These are phyloP conservation scores for Pachyseris speciosa DNA, from an alignment of 64 coral and sea anemone genomes.

Conservation along the genomic window DNA sequence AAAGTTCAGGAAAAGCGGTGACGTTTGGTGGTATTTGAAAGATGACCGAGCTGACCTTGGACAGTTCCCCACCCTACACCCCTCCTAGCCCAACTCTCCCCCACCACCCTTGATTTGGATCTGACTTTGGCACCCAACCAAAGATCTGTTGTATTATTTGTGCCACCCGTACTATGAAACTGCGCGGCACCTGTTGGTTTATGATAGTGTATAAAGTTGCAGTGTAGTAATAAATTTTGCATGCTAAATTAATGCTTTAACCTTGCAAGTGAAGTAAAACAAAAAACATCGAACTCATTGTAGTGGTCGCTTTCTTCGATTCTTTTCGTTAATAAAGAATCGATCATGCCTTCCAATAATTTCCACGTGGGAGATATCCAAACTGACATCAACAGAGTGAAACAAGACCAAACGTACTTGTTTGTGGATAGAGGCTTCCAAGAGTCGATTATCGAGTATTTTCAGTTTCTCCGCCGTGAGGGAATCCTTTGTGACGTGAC, in stretches of 20 bases:
- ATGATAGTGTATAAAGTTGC: too few species aligned
- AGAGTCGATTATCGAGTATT: conserved; percentile 62
- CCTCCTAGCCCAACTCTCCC: background rate
- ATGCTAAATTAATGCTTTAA: background rate
- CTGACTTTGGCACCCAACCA: background rate
- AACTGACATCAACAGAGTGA: conserved; percentile 73
- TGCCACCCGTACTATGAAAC: background rate
- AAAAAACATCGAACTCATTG: background rate
- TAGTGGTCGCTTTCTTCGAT: background rate
- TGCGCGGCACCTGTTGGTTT: conserved; percentile 6
- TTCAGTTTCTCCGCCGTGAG: conserved; percentile 64
- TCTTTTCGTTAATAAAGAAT: background rate
- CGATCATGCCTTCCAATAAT: background rate
- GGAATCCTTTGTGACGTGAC: conserved; percentile 73
- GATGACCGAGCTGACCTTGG: too few species aligned
- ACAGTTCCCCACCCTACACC: too few species aligned
- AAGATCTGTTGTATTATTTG: background rate
- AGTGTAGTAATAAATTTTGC: too few species aligned
- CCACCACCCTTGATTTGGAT: background rate
- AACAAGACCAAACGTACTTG: conserved; percentile 51
- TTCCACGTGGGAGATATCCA: background rate
- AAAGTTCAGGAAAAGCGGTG: too few species aligned
- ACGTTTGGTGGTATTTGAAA: too few species aligned
- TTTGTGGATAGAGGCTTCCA: conserved; percentile 62
- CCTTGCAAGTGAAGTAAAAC: background rate